Evolutionary conservation across 2,888 invertebrate genomes (phyloP).

Genomic region (Girardia tigrina): DNA sequence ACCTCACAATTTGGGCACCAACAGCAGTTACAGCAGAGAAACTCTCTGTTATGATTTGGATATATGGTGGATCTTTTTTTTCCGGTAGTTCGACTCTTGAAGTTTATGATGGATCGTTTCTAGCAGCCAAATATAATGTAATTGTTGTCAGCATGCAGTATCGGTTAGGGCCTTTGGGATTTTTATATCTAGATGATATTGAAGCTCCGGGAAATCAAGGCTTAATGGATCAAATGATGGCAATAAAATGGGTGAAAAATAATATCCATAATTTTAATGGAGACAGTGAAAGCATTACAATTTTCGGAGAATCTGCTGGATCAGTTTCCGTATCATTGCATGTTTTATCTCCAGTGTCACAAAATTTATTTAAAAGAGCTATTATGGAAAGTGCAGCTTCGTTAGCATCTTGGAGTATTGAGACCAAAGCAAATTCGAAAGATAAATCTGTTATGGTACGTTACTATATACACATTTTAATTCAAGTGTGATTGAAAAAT

Average conservation of each 20-base stretch:
- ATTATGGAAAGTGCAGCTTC: constrained; percentile 42
- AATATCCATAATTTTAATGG: constrained; percentile 41
- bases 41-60: constrained; percentile 56
- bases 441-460: neutral
- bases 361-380: constrained; percentile 40
- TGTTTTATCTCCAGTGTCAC: constrained; percentile 40
- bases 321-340: constrained; percentile 41
- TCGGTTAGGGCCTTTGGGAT: constrained; percentile 38
- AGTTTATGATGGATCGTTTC: constrained; percentile 34
- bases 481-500: too few relatives aligned
- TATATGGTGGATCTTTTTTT: constrained; percentile 84
- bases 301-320: constrained; percentile 44
- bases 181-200: constrained; percentile 38
- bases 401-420: constrained; percentile 39
- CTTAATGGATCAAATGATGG: constrained; percentile 38
- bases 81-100: constrained; percentile 49
- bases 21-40: neutral
- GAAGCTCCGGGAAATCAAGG: constrained; percentile 38
- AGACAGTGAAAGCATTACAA: constrained; percentile 40
- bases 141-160: constrained; percentile 38
- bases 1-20: constrained; percentile 35
- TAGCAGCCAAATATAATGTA: constrained; percentile 37
- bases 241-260: constrained; percentile 37
- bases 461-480: too few relatives aligned
- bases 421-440: constrained; percentile 31